Base-by-base conservation (phyloP, 2,113 vertebrate species). In the Canis aureus region DNA sequence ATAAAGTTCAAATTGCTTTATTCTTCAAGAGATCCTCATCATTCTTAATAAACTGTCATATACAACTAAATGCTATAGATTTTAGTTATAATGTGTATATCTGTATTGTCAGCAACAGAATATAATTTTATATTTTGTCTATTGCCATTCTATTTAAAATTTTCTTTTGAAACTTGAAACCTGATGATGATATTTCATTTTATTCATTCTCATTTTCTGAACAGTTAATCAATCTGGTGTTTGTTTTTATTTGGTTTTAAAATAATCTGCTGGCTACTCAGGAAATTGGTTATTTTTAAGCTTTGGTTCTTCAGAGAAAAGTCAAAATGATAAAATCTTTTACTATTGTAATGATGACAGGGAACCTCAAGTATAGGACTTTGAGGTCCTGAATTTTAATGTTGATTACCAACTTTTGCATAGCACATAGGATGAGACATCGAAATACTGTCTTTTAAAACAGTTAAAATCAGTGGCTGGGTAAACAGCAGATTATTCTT, bases 1-100 rank as follows among this genome's bases (percentile, higher is more conserved):
- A 43, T 57, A 89, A 94, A 89, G 13, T 64, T 92, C 51, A 84
- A 88, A 82, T 83, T 62, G 22, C 12, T 55, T 85, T 94, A 89
- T 89, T 91, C 27, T 12, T 55, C 32, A 85, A 66, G 2, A 35
- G 10, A 74, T 80, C 11, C 2, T 89, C 6, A 2, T 62, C 17
- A 93, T 76, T 67, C 35, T 89, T 92, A 71, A 76, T 74, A 71
- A 87, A 87, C 5, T 57, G 9, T 15, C 78, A 51, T 8, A 12
- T 51, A 43, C 43, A 78, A 64, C n/a, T 69, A 81, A 81, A 19
- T 59, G 12, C 19, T 55, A 29, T 43, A 53, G 73, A 62, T 64
- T 55, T 51, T 38, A 92, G 8, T 53, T 53, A 12, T 66, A 87
- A 29, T 57, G 19, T 13, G 11, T 64, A 12, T 91, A 8, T 60